A percentile compares a stretch with the other conserved stretches of the same genome.
Evolutionary conservation across 2,797 vertebrate species (phyloP).

Genomic region (Sparidentex hasta): DNA sequence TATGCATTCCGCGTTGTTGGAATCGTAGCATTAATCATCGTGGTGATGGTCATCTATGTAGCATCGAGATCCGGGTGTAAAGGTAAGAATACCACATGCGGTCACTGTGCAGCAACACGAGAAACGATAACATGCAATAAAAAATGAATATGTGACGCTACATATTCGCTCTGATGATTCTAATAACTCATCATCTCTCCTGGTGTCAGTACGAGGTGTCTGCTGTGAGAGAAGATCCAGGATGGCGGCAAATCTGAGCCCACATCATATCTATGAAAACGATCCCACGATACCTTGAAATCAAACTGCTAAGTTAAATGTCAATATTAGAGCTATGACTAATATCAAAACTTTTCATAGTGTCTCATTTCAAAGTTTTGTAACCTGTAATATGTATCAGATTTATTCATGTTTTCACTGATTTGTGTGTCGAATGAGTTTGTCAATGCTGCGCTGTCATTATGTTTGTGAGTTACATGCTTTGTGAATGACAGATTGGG

Average conservation of each 20-base stretch:
- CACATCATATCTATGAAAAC: constrained; percentile 17
- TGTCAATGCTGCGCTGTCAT: neutral
- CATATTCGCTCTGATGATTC: neutral
- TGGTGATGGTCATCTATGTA: neutral
- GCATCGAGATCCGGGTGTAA: rapidly evolving
- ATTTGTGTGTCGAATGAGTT: constrained; percentile 1
- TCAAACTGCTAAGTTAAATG: neutral
- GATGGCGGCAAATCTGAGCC: neutral
- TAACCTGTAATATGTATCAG: neutral
- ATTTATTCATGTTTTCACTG: neutral
- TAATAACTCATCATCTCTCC: neutral
- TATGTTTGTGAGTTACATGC: neutral
- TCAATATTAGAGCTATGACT: neutral
- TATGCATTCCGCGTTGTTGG: neutral
- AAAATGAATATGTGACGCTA: too few species aligned
- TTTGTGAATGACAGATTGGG: neutral
- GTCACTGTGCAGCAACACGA: neutral
- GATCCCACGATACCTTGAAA: neutral
- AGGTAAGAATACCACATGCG: constrained; percentile 39
- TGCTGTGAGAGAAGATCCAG: constrained; percentile 12
- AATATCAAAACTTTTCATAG: neutral
- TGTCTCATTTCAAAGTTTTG: neutral
- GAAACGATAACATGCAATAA: neutral
- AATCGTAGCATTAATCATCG: neutral
- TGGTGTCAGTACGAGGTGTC: neutral